Evolutionary conservation across 2,113 vertebrate species (phyloP).

Genomic region (Pyrgilauda ruficollis): DNA sequence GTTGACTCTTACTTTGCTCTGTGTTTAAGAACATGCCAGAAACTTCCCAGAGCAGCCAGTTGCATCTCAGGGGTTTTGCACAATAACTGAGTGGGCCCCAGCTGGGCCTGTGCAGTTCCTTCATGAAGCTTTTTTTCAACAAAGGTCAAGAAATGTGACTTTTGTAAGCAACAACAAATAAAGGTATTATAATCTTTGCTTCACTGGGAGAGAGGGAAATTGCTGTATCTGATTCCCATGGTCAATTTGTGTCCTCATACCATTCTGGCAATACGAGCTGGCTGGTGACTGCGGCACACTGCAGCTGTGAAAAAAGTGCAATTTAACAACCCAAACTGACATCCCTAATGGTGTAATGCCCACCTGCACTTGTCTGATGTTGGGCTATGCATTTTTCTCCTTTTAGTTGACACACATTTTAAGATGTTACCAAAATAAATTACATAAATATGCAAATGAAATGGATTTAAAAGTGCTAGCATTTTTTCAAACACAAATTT

Average conservation of each 20-base stretch:
- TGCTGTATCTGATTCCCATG: background rate
- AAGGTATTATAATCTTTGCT: background rate
- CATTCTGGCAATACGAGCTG: background rate
- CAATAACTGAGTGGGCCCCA: background rate
- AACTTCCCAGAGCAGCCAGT: background rate
- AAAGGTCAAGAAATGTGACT: background rate
- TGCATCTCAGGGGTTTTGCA: background rate
- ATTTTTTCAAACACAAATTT: background rate
- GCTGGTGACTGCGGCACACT: background rate
- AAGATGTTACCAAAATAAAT: background rate
- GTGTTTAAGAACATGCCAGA: background rate
- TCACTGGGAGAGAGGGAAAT: background rate
- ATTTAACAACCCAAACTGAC: background rate
- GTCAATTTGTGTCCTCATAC: background rate
- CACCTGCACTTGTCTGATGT: background rate
- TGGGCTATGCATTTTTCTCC: background rate
- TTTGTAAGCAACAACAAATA: background rate
- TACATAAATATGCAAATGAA: background rate
- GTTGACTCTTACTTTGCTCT: background rate
- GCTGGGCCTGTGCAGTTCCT: background rate
- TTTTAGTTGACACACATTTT: background rate
- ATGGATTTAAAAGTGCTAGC: background rate
- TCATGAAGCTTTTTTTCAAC: background rate
- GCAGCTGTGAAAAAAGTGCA: background rate
- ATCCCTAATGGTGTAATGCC: fast-evolving